These are phyloP conservation scores for Apostichopus japonicus DNA, from an alignment of 35 echinoderm and acorn worm genomes.

Conservation along the genomic window DNA sequence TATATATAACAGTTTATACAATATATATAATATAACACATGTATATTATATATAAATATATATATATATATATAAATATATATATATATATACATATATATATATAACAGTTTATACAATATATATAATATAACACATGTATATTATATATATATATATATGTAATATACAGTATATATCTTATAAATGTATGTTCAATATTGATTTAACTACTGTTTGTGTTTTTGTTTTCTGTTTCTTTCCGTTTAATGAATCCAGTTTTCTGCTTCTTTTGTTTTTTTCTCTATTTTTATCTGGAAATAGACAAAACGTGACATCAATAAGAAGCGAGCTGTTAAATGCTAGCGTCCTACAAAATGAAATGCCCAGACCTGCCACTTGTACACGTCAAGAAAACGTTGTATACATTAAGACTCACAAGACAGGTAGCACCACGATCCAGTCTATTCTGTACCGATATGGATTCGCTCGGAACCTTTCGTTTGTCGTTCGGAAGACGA, in stretches of 20 bases:
- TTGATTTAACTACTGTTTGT: no score
- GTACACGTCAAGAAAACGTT: neutral
- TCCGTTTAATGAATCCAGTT: neutral
- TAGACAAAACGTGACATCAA: neutral
- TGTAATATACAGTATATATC: no score
- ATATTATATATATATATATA: no score
- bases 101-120: no score
- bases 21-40: no score
- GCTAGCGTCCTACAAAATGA: neutral
- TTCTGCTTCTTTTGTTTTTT: neutral
- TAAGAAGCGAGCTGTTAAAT: neutral
- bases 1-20: no score
- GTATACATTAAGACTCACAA: slow-evolving; percentile 75
- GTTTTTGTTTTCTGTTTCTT: no score
- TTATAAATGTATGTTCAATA: no score
- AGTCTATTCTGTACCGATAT: slow-evolving; percentile 49
- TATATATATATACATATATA: no score
- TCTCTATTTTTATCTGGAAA: neutral
- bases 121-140: no score
- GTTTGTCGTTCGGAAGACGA: slow-evolving; percentile 13
- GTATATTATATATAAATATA: no score
- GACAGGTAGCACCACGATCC: slow-evolving; percentile 62
- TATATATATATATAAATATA: no score
- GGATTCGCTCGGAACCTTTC: slow-evolving; percentile 45
- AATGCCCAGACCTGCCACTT: neutral